phyloP scores from a whole-genome alignment of 2,797 vertebrate genomes.

The Microctenopoma steveboyesi region DNA sequence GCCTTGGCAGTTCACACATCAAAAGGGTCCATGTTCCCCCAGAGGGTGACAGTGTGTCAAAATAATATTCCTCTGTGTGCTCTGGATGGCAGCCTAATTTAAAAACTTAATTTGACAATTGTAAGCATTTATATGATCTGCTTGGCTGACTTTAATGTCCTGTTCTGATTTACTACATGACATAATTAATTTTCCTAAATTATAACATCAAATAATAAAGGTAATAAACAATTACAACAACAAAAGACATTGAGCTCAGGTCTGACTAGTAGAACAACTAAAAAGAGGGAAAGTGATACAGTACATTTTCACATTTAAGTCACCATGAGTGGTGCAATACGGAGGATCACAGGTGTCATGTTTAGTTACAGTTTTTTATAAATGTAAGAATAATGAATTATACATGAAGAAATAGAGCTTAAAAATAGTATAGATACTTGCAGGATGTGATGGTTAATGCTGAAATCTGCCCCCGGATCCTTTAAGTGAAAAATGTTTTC shows the following conservation, averaged over 20 bases:
- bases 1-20: slow-evolving; percentile 81
- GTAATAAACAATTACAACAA: slow-evolving; percentile 4
- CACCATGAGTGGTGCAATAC: too few species aligned
- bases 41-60: slow-evolving; percentile 77
- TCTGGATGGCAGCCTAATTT: slow-evolving; percentile 80
- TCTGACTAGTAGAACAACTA: background rate
- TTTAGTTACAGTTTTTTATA: too few species aligned
- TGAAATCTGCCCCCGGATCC: too few species aligned
- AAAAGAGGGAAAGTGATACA: background rate
- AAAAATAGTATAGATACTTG: too few species aligned
- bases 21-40: slow-evolving; percentile 74
- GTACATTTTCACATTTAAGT: too few species aligned
- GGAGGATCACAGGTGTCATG: too few species aligned
- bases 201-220: background rate
- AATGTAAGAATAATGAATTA: too few species aligned
- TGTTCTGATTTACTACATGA: background rate
- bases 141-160: slow-evolving; percentile 8
- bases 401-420: too few species aligned
- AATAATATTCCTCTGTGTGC: slow-evolving; percentile 76
- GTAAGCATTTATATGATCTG: slow-evolving; percentile 56
- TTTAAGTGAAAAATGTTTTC: too few species aligned
- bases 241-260: background rate
- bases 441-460: too few species aligned
- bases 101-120: slow-evolving; percentile 76
- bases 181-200: slow-evolving; percentile 1